Percentiles rank a stretch among this genome's conserved stretches.
These are phyloP conservation scores for Cosmia trapezina DNA, from an alignment of 2,888 invertebrate species.

Conservation along the genomic window DNA sequence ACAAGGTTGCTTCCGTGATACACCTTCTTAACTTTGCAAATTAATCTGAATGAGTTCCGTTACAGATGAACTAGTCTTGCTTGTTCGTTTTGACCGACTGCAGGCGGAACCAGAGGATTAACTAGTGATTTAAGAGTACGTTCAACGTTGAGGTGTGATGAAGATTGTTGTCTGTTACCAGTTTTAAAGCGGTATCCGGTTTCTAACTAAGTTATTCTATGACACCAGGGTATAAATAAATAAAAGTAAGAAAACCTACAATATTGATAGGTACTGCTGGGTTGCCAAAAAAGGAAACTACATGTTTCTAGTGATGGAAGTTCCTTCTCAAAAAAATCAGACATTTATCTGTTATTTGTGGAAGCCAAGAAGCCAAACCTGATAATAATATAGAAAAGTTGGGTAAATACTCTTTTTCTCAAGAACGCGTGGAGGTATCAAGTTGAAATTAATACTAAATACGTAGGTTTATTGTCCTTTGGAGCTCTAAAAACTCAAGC, in stretches of 20 bases:
- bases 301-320: neutral
- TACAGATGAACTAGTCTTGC: conserved; percentile 40
- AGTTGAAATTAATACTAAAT: too few species aligned
- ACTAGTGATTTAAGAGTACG: conserved; percentile 12
- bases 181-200: neutral
- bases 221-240: neutral
- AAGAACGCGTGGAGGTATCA: too few species aligned
- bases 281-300: neutral
- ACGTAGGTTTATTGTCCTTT: too few species aligned
- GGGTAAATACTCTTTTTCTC: neutral
- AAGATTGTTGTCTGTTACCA: neutral
- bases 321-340: neutral
- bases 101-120: conserved; percentile 17
- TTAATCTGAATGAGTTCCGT: conserved; percentile 49
- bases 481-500: too few species aligned
- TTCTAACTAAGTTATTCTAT: neutral
- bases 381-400: neutral
- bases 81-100: conserved; percentile 35
- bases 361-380: neutral
- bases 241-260: neutral
- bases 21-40: conserved; percentile 54
- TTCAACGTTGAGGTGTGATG: too few species aligned
- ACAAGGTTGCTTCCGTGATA: conserved; percentile 26
- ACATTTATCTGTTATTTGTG: neutral
- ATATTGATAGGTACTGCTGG: too few species aligned